These are phyloP conservation scores for Drosophila robusta DNA, from an alignment of 2,888 invertebrate genomes.

Conservation along the genomic window DNA sequence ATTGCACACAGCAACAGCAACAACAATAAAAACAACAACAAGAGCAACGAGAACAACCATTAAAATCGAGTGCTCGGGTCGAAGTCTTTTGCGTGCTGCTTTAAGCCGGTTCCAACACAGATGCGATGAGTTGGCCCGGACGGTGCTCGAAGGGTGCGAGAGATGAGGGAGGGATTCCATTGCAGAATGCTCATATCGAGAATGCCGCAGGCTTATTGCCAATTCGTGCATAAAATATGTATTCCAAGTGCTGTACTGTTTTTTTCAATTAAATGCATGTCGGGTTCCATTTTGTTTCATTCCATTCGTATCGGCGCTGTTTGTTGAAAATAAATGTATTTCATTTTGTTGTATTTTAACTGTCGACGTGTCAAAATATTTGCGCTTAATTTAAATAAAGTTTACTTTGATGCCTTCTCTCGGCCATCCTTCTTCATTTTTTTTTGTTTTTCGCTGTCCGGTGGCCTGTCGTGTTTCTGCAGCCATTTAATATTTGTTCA, in stretches of 20 bases:
- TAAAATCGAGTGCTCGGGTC: constrained; percentile 40
- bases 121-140: not conserved
- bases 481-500: constrained; percentile 58
- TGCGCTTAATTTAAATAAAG: constrained; percentile 79
- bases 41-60: constrained; percentile 30
- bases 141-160: not conserved
- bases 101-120: constrained; percentile 56
- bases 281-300: constrained; percentile 5
- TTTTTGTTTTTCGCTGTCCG: not conserved
- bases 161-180: constrained; percentile 1
- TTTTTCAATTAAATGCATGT: constrained; percentile 63
- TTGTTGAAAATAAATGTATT: constrained; percentile 12
- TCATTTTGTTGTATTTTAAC: constrained; percentile 40
- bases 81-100: constrained; percentile 50
- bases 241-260: constrained; percentile 32
- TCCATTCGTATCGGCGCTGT: not conserved
- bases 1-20: constrained; percentile 58
- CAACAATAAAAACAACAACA: constrained; percentile 15
- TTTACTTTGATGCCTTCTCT: constrained; percentile 62
- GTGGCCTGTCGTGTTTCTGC: too few species aligned
- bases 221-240: constrained; percentile 45
- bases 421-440: not conserved
- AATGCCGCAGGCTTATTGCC: constrained; percentile 35
- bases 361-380: constrained; percentile 73
- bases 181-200: not conserved